A percentile compares a stretch with the other conserved stretches of the same genome.
These are phyloP conservation scores for Polydesmus complanatus DNA, from an alignment of 2,888 invertebrate genomes.

Conservation along the genomic window DNA sequence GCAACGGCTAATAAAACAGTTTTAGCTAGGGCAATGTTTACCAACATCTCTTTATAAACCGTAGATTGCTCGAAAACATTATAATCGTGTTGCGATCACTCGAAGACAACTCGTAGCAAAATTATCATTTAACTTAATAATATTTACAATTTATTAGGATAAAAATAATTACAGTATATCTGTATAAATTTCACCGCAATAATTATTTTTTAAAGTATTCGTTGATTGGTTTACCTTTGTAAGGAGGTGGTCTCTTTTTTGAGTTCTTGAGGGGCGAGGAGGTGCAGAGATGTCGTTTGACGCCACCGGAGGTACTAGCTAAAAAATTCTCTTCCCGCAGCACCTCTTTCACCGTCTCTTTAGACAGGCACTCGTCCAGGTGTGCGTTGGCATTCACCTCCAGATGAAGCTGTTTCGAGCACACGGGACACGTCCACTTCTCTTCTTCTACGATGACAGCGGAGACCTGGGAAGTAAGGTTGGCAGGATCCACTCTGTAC, in stretches of 20 bases:
- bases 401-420: conserved; percentile 2
- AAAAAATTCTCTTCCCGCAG: neutral
- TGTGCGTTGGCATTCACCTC: conserved; percentile 3
- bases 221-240: neutral
- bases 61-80: too few relatives aligned
- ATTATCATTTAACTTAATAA: too few relatives aligned
- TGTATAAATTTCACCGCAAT: too few relatives aligned
- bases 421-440: conserved; percentile 7
- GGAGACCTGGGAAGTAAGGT: neutral
- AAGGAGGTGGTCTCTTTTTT: neutral
- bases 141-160: too few relatives aligned
- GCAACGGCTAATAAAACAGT: too few relatives aligned
- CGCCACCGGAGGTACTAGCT: too few relatives aligned
- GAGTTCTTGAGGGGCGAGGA: neutral
- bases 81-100: too few relatives aligned
- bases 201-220: neutral
- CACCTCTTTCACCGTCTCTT: conserved; percentile 1
- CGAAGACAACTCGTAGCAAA: too few relatives aligned
- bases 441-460: neutral
- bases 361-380: conserved; percentile 9
- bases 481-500: too few relatives aligned
- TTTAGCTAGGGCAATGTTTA: too few relatives aligned
- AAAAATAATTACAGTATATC: too few relatives aligned
- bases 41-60: too few relatives aligned
- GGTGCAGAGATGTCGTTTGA: neutral